These are phyloP conservation scores for Polietes domitor DNA, from an alignment of 2,888 invertebrate genomes.

Conservation along the genomic window DNA sequence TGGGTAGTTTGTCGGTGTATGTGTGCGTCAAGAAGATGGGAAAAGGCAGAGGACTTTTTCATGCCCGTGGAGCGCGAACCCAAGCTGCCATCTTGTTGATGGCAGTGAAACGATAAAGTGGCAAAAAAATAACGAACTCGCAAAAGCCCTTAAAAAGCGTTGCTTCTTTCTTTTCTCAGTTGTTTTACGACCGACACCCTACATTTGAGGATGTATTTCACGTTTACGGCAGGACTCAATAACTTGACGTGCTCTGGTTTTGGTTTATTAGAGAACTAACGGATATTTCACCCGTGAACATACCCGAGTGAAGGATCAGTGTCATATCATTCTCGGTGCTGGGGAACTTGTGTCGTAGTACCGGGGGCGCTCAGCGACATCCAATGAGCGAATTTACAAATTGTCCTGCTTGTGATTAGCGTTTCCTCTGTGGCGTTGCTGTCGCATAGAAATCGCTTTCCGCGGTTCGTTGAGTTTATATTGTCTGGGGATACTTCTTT, in stretches of 20 bases:
- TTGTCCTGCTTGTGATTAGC: neutral
- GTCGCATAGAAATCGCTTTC: constrained; percentile 49
- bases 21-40: constrained; percentile 44
- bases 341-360: too few species aligned
- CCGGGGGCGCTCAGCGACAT: too few species aligned
- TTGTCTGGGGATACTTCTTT: constrained; percentile 9
- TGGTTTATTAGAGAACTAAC: too few species aligned
- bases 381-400: neutral
- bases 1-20: constrained; percentile 44
- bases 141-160: neutral
- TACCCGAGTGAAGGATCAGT: too few species aligned
- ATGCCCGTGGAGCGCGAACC: constrained; percentile 80
- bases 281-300: too few species aligned
- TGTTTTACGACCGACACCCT: constrained; percentile 27
- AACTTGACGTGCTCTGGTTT: too few species aligned
- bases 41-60: constrained; percentile 58
- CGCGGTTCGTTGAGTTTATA: constrained; percentile 64
- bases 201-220: neutral
- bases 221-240: neutral
- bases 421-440: neutral
- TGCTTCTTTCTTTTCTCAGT: neutral
- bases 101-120: constrained; percentile 79
- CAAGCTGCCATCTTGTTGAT: constrained; percentile 81
- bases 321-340: too few species aligned
- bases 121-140: constrained; percentile 11